Evolutionary conservation across 2,113 vertebrate species (phyloP), one percentile per base, ranked within the genome.

Genomic region (Oceanites oceanicus): DNA sequence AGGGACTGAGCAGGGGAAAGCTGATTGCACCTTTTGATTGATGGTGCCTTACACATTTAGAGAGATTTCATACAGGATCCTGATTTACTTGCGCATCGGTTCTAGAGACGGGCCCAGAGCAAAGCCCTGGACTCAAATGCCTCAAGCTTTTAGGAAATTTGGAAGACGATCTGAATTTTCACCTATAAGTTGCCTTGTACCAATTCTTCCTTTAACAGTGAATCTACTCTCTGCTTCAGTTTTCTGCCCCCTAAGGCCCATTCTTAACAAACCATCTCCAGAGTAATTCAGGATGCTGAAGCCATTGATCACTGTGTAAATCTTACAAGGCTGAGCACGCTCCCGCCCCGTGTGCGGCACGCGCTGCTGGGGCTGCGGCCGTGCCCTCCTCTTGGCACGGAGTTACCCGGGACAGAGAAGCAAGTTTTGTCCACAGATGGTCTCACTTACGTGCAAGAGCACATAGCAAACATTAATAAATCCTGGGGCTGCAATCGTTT

Each of bases 261-360:
- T 93, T 97, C 92, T 94, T 97, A 97, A 96, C 96, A 97, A 97
- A 97, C 86, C 26, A 26, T 97, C 96, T 98, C 96, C 91, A 47
- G 97, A 97, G 97, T 97, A 96, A 97, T 96, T 98, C 88, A 67
- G 94, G 96, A 91, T 97, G 96, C 94, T 94, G 95, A 97, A 96
- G 87, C 90, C 95, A 94, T 91, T 83, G 93, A 97, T 97, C 93
- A 91, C 63, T 36, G 53, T 67, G 92, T 96, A 97, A 96, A 97
- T 95, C 92, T 97, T 90, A 75, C 76, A 66, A 30, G 94, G 86
- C 68, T 97, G 96, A 97, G 91, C 92, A 94, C 1, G 11, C 65
- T 97, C 79, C 92, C 63, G 49, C 86, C 86, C 94, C 44, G 50
- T 77, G 50, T 77, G 85, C 45, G 70, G 79, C 2, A 7, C 32